Percentiles rank a stretch among this genome's conserved stretches.
Conservation (phyloP, 2,888 invertebrate genomes). For the Lasioglossum malachurum region DNA sequence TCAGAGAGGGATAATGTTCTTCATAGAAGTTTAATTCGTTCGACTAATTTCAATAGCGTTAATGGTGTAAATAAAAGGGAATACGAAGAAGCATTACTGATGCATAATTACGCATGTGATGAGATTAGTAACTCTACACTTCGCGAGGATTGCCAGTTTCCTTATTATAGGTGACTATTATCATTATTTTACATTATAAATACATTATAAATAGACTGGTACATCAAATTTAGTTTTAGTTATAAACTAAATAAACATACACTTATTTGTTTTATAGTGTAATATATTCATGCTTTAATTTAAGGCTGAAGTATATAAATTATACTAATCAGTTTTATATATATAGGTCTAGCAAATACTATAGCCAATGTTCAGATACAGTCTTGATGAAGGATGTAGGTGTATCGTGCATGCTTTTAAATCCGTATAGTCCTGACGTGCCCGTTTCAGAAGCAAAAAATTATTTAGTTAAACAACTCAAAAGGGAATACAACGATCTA, state of each 20-base stretch:
- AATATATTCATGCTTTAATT: neutral
- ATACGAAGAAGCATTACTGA: conserved; percentile 10
- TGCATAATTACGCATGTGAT: conserved; percentile 27
- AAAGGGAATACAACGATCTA: conserved; percentile 72
- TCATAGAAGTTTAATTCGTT: conserved; percentile 26
- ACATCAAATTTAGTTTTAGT: neutral
- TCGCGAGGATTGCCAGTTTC: conserved; percentile 64
- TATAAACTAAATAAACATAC: neutral
- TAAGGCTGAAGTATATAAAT: neutral
- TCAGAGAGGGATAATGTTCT: conserved; percentile 18
- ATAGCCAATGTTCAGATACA: conserved; percentile 59
- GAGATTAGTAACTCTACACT: conserved; percentile 28
- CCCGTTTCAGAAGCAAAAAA: conserved; percentile 53
- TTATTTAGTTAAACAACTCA: conserved; percentile 67
- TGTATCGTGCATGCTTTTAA: conserved; percentile 68
- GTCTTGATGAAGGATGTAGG: conserved; percentile 75
- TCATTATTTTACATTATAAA: neutral
- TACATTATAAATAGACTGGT: neutral
- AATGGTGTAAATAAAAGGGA: conserved; percentile 18
- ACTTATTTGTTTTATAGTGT: neutral
- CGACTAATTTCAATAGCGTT: conserved; percentile 13
- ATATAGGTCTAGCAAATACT: conserved; percentile 60
- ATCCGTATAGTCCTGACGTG: conserved; percentile 25
- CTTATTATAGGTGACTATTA: conserved; percentile 72
- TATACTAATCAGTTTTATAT: neutral